Evolutionary conservation across 2,797 vertebrate genomes (phyloP), one percentile per base, ranked within the genome.

Genomic region (Astyanax mexicanus): DNA sequence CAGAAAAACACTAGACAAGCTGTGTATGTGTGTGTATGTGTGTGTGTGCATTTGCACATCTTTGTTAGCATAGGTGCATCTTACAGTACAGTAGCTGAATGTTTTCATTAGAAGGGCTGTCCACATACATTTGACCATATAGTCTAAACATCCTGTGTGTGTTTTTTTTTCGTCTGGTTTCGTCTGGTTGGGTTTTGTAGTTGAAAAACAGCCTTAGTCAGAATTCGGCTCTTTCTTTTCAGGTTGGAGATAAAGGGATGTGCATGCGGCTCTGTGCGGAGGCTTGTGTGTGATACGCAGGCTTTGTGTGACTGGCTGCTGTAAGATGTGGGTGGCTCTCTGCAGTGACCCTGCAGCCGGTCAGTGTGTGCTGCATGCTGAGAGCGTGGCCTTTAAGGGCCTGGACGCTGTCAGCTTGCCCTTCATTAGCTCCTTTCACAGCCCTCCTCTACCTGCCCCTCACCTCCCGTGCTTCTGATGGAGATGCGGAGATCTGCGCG

Each of bases 381-480:
- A 79, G 82, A 78, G 73, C 61, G 23, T 76, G 81, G 83, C 86
- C 80, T 87, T 87, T 84, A 84, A 78, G 69, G 69, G 61, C 40
- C 49, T 58, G 62, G 79, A 64, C 71, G 45, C 74, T 84, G 81
- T 80, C 75, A 83, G 68, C 75, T 76, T 78, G 78, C 75, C 83
- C 84, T 86, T 81, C 82, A 78, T 78, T 76, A 73, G 72, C 49
- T 74, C 25, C 51, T 72, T 67, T 79, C 73, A 67, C 62, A 69
- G 21, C 42, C 51, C 25, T 35, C 49, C 51, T 45, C 58, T 68
- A 13, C 38, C 17, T 69, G 11, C 51, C 49, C 45, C 12, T 69
- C 65, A 47, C 61, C 72, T 69, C 23, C 37, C 29, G 67, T 65
- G 70, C 79, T 65, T 84, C 60, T 81, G 78, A 82, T 81, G 57